Percentiles rank a stretch among this genome's conserved stretches.
These are phyloP conservation scores for Gephyroberyx darwinii DNA, from an alignment of 2,797 vertebrate genomes.

Conservation along the genomic window DNA sequence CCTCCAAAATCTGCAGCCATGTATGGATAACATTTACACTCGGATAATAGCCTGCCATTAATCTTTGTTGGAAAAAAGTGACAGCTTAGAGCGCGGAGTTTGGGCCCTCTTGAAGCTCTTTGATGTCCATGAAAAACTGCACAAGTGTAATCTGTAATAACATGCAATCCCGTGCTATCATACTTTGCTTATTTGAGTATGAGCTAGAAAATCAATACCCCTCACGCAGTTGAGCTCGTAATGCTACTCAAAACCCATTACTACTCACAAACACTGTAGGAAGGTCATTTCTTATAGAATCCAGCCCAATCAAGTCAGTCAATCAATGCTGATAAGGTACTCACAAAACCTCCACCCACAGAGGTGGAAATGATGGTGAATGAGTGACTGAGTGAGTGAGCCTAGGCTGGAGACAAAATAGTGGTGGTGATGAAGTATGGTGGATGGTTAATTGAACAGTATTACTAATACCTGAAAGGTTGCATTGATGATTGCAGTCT, in stretches of 20 bases:
- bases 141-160: neutral
- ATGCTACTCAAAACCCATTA: slow-evolving; percentile 18
- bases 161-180: neutral
- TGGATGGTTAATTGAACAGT: slow-evolving; percentile 40
- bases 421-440: slow-evolving; percentile 8
- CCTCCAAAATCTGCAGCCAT: slow-evolving; percentile 42
- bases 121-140: neutral
- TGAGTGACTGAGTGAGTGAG: neutral
- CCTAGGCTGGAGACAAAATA: slow-evolving; percentile 19
- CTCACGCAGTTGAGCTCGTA: slow-evolving; percentile 10
- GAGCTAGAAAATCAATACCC: slow-evolving; percentile 21
- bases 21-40: slow-evolving; percentile 36
- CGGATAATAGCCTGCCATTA: slow-evolving; percentile 41
- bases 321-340: neutral
- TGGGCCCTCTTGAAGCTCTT: slow-evolving; percentile 2
- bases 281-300: slow-evolving; percentile 2
- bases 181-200: neutral
- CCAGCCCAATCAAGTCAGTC: slow-evolving; percentile 12
- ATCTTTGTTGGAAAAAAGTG: slow-evolving; percentile 33
- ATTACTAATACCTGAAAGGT: slow-evolving; percentile 35
- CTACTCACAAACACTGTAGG: neutral
- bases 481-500: slow-evolving; percentile 33
- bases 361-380: slow-evolving; percentile 14
- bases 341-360: slow-evolving; percentile 1
- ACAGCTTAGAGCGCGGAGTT: slow-evolving; percentile 3